Percentiles rank a stretch among this genome's conserved stretches.
Conservation (phyloP, 2,113 vertebrate species). For the Passerina amoena region DNA sequence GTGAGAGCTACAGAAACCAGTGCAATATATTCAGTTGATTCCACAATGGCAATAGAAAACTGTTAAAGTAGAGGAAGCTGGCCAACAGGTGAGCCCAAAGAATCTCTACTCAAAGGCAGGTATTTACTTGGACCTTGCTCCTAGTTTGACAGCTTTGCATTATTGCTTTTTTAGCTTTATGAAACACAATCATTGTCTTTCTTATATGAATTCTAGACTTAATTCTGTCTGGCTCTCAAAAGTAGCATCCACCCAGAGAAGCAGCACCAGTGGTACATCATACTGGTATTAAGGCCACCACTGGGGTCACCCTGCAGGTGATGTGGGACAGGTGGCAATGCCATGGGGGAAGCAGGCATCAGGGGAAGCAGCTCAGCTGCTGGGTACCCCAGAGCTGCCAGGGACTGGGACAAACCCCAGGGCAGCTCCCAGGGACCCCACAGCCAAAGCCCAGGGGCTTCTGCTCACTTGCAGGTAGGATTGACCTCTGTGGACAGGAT, state of each 20-base stretch:
- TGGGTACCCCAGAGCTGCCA: not conserved
- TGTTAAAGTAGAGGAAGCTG: not conserved
- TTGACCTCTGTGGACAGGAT: not conserved
- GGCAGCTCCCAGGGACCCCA: not conserved
- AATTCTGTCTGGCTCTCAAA: not conserved
- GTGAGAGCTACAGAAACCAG: not conserved
- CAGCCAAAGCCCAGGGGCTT: not conserved
- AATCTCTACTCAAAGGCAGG: not conserved
- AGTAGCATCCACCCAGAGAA: not conserved
- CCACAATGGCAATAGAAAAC: not conserved
- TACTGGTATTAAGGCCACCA: accelerated
- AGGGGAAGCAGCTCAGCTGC: not conserved
- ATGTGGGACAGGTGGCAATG: not conserved
- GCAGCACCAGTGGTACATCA: accelerated
- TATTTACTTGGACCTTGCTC: not conserved
- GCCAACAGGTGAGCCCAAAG: not conserved
- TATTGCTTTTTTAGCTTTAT: not conserved
- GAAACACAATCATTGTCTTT: not conserved
- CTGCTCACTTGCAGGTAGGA: not conserved
- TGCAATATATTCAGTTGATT: not conserved
- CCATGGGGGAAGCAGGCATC: not conserved
- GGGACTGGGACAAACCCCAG: not conserved
- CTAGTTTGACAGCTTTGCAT: not conserved
- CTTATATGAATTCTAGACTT: not conserved
- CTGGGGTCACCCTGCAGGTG: not conserved